phyloP scores from a whole-genome alignment of 2,113 vertebrate genomes.

The zebrafish (Danio rerio) region DNA sequence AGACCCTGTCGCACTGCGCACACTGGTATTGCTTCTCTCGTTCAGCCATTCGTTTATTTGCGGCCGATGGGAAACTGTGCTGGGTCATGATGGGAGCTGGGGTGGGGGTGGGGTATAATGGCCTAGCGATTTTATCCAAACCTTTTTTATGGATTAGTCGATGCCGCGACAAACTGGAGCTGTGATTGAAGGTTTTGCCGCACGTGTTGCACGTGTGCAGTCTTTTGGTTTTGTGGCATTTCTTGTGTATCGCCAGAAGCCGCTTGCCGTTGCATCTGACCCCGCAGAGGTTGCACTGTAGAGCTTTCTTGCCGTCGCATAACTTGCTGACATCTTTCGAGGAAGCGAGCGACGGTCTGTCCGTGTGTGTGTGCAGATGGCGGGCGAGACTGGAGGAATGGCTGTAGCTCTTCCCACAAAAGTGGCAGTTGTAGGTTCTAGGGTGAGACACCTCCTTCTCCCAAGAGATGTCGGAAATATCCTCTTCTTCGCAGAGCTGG shows the following conservation, averaged over 20 bases:
- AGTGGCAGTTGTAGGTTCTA: conserved; percentile 73
- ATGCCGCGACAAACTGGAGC: conserved; percentile 80
- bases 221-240: conserved; percentile 62
- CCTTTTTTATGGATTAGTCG: conserved; percentile 79
- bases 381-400: conserved; percentile 80
- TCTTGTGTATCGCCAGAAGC: conserved; percentile 60
- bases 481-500: conserved; percentile 59
- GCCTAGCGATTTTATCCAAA: conserved; percentile 55
- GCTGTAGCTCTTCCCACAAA: conserved; percentile 81
- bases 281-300: conserved; percentile 58
- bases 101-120: conserved; percentile 54
- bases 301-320: conserved; percentile 47
- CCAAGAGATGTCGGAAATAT: conserved; percentile 57
- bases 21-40: conserved; percentile 63
- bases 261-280: conserved; percentile 57
- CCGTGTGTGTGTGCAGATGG: conserved; percentile 63
- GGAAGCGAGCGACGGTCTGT: conserved; percentile 11
- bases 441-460: conserved; percentile 65
- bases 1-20: conserved; percentile 78
- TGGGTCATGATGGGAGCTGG: conserved; percentile 53
- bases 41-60: conserved; percentile 51
- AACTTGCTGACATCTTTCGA: conserved; percentile 43
- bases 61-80: conserved; percentile 50
- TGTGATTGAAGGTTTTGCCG: conserved; percentile 81
- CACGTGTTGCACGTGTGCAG: conserved; percentile 74